These are phyloP conservation scores for Rotaria sp. DNA, from an alignment of 2,888 invertebrate genomes.

Conservation along the genomic window DNA sequence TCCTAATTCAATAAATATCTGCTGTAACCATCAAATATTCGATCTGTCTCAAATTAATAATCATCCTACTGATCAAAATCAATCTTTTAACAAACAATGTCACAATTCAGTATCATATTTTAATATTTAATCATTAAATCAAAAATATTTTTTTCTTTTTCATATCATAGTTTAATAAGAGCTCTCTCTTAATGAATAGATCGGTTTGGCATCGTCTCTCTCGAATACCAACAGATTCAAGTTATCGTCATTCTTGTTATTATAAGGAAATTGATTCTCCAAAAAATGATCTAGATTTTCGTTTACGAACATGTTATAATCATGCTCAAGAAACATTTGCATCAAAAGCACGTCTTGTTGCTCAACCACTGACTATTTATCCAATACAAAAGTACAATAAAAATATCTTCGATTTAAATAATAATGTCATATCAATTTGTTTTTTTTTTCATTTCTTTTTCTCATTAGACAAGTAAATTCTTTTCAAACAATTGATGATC, in stretches of 20 bases:
- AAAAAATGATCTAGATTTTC: neutral
- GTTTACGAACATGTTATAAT: slow-evolving; percentile 5
- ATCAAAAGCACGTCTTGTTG: neutral
- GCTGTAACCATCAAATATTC: too few relatives aligned
- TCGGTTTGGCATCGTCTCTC: neutral
- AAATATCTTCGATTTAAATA: neutral
- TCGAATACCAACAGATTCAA: neutral
- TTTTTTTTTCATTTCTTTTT: too few relatives aligned
- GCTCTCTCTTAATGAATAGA: neutral
- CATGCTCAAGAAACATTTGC: neutral
- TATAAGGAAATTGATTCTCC: neutral
- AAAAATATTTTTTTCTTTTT: too few relatives aligned
- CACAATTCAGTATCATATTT: too few relatives aligned
- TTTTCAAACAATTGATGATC: neutral
- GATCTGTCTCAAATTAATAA: too few relatives aligned
- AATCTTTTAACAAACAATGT: too few relatives aligned
- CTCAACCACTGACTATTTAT: neutral
- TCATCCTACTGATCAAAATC: too few relatives aligned
- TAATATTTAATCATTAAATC: too few relatives aligned
- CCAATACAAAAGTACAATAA: neutral
- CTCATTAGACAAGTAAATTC: neutral
- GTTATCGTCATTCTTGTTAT: neutral
- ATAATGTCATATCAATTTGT: too few relatives aligned
- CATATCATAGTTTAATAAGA: too few relatives aligned
- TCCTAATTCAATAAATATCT: too few relatives aligned